phyloP scores from a whole-genome alignment of 1,140 invertebrate genomes.

The Medauroidea extradentata region DNA sequence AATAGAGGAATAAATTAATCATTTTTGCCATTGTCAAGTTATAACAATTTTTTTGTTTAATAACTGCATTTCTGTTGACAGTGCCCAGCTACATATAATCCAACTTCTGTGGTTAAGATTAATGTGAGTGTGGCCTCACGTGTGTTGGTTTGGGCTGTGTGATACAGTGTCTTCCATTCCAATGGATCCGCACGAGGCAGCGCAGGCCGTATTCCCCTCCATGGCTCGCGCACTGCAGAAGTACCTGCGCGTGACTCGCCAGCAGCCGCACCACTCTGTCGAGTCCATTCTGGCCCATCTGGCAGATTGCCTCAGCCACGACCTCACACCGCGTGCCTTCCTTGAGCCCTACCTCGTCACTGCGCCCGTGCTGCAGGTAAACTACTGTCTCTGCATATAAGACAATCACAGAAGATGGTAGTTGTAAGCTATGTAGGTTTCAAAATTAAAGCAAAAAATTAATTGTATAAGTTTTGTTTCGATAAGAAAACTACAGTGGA shows the following conservation, averaged over 20 bases:
- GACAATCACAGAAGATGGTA: no score
- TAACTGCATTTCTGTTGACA: no score
- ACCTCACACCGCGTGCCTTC: constrained; percentile 89
- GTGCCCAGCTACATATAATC: no score
- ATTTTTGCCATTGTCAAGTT: no score
- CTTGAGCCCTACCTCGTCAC: constrained; percentile 81
- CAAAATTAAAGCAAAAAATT: no score
- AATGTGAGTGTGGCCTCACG: no score
- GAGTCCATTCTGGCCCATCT: constrained; percentile 86
- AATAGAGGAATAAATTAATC: no score
- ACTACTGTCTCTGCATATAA: background rate
- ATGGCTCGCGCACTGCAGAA: constrained; percentile 94
- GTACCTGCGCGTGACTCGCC: constrained; percentile 89
- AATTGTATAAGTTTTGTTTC: no score
- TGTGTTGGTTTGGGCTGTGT: constrained; percentile 26
- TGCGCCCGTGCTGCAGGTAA: constrained; percentile 60
- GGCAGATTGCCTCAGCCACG: constrained; percentile 84
- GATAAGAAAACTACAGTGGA: no score
- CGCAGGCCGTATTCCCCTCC: constrained; percentile 94
- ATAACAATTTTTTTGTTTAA: no score
- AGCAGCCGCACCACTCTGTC: constrained; percentile 91
- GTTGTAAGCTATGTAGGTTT: no score
- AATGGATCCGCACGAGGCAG: constrained; percentile 92
- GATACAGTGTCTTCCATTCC: constrained; percentile 57
- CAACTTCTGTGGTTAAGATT: no score